Evolutionary conservation across 2,888 invertebrate species (phyloP).

Genomic region (Xylocampa areola): DNA sequence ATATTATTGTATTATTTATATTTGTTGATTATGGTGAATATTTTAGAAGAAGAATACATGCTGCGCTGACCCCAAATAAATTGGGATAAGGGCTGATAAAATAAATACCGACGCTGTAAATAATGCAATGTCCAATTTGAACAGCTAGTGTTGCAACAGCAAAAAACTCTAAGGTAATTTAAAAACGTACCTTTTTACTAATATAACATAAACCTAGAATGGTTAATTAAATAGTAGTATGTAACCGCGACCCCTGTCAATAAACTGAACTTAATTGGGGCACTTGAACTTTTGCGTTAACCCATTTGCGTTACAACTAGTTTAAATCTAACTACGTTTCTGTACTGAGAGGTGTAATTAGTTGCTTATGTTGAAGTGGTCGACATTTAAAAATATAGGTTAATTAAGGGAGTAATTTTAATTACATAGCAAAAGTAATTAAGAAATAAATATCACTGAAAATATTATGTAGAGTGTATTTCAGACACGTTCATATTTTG

Average conservation of each 20-base stretch:
- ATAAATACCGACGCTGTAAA: too few relatives aligned
- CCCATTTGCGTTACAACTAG: constrained; percentile 26
- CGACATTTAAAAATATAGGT: constrained; percentile 8
- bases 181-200: constrained; percentile 9
- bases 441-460: too few relatives aligned
- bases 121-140: too few relatives aligned
- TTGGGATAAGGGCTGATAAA: too few relatives aligned
- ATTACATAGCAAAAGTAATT: not conserved
- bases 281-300: constrained; percentile 46
- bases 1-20: too few relatives aligned
- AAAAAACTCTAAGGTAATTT: not conserved
- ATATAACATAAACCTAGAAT: constrained; percentile 22
- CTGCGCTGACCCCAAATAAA: too few relatives aligned
- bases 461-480: too few relatives aligned
- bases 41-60: too few relatives aligned
- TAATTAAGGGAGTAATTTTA: constrained; percentile 16
- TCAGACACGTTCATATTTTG: too few relatives aligned
- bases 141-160: too few relatives aligned
- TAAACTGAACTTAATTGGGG: constrained; percentile 53
- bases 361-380: constrained; percentile 29
- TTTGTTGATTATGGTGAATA: too few relatives aligned
- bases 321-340: constrained; percentile 54
- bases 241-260: constrained; percentile 35
- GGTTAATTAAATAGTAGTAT: constrained; percentile 45
- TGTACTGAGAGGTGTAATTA: constrained; percentile 50